Evolutionary conservation across 2,888 invertebrate genomes (phyloP).

Genomic region (Zygaena filipendulae): DNA sequence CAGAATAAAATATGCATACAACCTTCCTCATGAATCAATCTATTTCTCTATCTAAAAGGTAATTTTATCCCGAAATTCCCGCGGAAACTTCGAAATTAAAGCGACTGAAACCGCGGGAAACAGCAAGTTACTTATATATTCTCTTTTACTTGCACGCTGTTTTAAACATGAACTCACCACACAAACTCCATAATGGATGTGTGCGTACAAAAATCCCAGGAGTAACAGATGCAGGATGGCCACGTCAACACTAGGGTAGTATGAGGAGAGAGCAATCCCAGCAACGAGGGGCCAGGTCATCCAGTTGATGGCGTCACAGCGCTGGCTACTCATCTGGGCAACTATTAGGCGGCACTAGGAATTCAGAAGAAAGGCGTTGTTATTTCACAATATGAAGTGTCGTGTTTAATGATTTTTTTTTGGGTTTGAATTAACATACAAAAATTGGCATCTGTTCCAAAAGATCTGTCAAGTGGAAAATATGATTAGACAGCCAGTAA

Average conservation of each 20-base stretch:
- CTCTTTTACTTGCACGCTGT: not conserved
- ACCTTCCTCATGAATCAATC: no score
- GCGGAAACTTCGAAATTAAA: not conserved
- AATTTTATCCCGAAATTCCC: no score
- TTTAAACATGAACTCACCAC: conserved; percentile 77
- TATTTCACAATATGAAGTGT: no score
- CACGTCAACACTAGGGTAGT: conserved; percentile 72
- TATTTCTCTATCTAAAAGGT: no score
- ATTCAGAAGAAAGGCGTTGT: no score
- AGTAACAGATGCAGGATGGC: conserved; percentile 77
- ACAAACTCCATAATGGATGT: conserved; percentile 93
- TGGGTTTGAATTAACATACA: no score
- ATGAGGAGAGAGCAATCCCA: conserved; percentile 58
- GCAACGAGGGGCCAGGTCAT: conserved; percentile 75
- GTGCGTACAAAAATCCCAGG: conserved; percentile 76
- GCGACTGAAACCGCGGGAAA: not conserved
- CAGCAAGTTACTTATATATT: not conserved
- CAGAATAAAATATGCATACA: no score
- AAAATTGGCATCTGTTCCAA: no score
- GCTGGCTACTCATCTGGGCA: conserved; percentile 93
- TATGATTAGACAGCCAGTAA: no score
- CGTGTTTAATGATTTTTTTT: no score
- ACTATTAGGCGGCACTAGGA: conserved; percentile 96
- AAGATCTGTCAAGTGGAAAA: no score
- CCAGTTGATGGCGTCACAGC: conserved; percentile 86